Percentiles rank a stretch among this genome's conserved stretches.
phyloP scores from a whole-genome alignment of 2,888 invertebrate species.

The Tipula vernalis region DNA sequence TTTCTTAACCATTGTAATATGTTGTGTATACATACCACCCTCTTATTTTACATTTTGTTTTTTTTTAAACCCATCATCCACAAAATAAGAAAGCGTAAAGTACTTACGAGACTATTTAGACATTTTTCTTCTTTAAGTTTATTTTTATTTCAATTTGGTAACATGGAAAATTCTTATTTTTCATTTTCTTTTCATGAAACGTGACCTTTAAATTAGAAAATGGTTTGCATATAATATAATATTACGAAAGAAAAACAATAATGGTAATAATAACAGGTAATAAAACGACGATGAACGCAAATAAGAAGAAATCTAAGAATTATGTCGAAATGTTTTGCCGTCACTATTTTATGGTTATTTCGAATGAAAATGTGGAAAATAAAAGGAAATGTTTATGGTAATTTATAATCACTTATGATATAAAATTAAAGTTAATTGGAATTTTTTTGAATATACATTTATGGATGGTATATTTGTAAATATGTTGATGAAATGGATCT shows the following conservation, averaged over 20 bases:
- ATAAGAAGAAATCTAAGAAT: not conserved
- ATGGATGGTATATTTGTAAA: not conserved
- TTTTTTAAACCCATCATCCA: not conserved
- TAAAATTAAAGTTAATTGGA: not conserved
- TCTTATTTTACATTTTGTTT: not conserved
- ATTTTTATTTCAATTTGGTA: not conserved
- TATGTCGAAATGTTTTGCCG: not conserved
- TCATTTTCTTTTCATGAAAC: not conserved
- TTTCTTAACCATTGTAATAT: not conserved
- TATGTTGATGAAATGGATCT: not conserved
- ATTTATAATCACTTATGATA: not conserved
- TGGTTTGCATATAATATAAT: not conserved
- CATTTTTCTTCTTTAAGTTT: not conserved
- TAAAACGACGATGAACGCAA: not conserved
- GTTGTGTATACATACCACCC: not conserved
- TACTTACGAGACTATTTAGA: constrained; percentile 4
- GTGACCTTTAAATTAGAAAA: not conserved
- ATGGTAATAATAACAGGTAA: not conserved
- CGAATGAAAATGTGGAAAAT: not conserved
- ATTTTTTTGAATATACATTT: not conserved
- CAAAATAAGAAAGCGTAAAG: not conserved
- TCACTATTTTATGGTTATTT: not conserved
- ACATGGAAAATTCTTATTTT: not conserved
- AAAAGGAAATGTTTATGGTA: not conserved
- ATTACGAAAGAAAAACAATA: not conserved